Evolutionary conservation across 2,113 vertebrate species (phyloP).

Genomic region (Oostethus manadensis): DNA sequence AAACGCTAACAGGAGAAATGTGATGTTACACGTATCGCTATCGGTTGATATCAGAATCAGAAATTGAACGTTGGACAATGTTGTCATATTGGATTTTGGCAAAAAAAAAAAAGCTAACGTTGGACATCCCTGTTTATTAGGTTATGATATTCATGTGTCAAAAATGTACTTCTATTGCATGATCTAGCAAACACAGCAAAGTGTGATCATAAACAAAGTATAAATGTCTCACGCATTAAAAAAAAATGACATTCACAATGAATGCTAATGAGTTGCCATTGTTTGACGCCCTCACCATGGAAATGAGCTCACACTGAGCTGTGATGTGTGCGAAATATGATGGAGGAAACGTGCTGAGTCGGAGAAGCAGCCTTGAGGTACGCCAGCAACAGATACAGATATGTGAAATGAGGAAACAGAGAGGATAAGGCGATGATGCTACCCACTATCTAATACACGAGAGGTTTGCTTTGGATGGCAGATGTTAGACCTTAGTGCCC

Average conservation of each 20-base stretch:
- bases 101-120: too few relatives aligned
- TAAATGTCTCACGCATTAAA: conserved; percentile 9
- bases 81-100: too few relatives aligned
- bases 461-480: conserved; percentile 61
- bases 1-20: too few relatives aligned
- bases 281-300: conserved; percentile 42
- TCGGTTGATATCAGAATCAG: too few relatives aligned
- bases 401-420: conserved; percentile 13
- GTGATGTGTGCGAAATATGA: conserved; percentile 54
- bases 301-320: conserved; percentile 45
- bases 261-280: conserved; percentile 52
- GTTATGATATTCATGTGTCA: too few relatives aligned
- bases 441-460: conserved; percentile 21
- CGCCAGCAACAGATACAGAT: conserved; percentile 19
- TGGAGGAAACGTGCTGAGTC: conserved; percentile 49
- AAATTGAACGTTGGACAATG: too few relatives aligned
- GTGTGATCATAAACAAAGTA: conserved; percentile 30
- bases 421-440: conserved; percentile 42
- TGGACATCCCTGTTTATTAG: too few relatives aligned
- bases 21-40: too few relatives aligned
- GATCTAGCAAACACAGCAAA: conserved; percentile 35
- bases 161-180: too few relatives aligned
- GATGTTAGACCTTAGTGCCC: conserved; percentile 69
- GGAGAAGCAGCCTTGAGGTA: conserved; percentile 33
- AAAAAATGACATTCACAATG: conserved; percentile 34